These are phyloP conservation scores for Erpornis zantholeuca DNA, from an alignment of 2,113 vertebrate species.

Conservation along the genomic window DNA sequence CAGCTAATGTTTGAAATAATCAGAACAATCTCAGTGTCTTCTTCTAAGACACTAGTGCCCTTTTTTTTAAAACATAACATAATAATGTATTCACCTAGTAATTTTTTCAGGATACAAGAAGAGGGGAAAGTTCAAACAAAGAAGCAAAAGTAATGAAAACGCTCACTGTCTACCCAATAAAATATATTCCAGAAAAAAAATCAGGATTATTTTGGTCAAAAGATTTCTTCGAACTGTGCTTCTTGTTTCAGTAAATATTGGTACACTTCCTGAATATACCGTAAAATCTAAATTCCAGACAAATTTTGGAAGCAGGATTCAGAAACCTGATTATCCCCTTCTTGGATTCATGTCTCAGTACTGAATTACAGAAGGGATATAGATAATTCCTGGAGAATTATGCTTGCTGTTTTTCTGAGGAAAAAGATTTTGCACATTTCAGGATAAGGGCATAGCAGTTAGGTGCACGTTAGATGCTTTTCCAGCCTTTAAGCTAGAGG, in stretches of 20 bases:
- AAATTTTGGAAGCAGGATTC: background rate
- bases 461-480: fast-evolving
- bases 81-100: background rate
- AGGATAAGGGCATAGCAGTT: background rate
- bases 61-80: background rate
- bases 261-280: background rate
- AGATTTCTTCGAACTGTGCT: background rate
- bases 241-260: background rate
- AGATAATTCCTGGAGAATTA: background rate
- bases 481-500: background rate
- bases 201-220: background rate
- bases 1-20: background rate
- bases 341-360: background rate
- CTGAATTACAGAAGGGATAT: background rate
- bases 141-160: background rate
- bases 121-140: background rate
- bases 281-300: background rate
- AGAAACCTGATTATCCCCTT: background rate
- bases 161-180: background rate
- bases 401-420: background rate
- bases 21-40: background rate
- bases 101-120: background rate
- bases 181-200: background rate
- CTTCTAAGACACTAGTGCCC: background rate
- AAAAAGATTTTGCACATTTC: background rate